phyloP scores from a whole-genome alignment of 2,888 invertebrate genomes.

The Nephrotoma guestfalica region DNA sequence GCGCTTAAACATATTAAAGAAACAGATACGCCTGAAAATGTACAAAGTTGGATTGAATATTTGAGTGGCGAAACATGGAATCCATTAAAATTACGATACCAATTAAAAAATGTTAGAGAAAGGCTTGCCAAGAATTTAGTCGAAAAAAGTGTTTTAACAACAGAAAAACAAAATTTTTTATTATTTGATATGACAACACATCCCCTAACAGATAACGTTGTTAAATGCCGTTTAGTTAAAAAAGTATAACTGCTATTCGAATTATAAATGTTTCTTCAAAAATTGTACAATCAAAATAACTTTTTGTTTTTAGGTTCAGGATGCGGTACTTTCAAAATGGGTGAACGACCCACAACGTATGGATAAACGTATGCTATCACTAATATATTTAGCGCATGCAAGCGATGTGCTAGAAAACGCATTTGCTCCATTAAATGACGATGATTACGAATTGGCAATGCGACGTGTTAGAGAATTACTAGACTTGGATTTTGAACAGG shows the following conservation, averaged over 20 bases:
- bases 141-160: slow-evolving; percentile 97
- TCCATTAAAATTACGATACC: slow-evolving; percentile 93
- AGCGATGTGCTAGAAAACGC: slow-evolving; percentile 99
- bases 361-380: slow-evolving; percentile 85
- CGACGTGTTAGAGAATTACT: slow-evolving; percentile 89
- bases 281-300: slow-evolving; percentile 2
- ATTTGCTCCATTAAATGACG: slow-evolving; percentile 91
- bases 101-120: slow-evolving; percentile 96
- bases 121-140: slow-evolving; percentile 97
- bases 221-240: slow-evolving; percentile 93
- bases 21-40: slow-evolving; percentile 92
- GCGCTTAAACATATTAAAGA: slow-evolving; percentile 97
- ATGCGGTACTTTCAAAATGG: slow-evolving; percentile 90
- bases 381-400: slow-evolving; percentile 92
- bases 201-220: slow-evolving; percentile 88
- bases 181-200: slow-evolving; percentile 99
- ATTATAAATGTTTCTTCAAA: neutral
- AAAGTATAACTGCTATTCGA: slow-evolving; percentile 44
- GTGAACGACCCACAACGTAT: slow-evolving; percentile 96
- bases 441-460: slow-evolving; percentile 97
- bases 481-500: slow-evolving; percentile 93
- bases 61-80: slow-evolving; percentile 99
- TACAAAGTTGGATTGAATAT: slow-evolving; percentile 99
- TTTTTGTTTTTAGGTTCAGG: slow-evolving; percentile 65
- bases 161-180: slow-evolving; percentile 98